These are phyloP conservation scores for Columba guinea DNA, from an alignment of 2,797 vertebrate species.

Conservation along the genomic window DNA sequence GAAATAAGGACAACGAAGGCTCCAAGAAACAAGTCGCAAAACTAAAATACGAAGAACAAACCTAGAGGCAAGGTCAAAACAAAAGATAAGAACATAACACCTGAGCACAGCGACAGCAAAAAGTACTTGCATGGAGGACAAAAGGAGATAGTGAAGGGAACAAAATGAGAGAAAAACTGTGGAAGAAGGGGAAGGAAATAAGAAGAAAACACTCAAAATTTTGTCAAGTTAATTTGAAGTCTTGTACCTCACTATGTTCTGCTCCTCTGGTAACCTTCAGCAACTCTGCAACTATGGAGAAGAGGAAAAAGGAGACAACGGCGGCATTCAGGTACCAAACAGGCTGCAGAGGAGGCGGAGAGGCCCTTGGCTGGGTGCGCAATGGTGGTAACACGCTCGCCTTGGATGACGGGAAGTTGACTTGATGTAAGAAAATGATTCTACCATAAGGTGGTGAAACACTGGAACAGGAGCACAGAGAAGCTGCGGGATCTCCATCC, in stretches of 20 bases:
- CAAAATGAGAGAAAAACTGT: neutral
- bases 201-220: neutral
- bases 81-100: neutral
- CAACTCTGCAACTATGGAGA: neutral
- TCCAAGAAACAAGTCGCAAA: neutral
- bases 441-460: too few relatives aligned
- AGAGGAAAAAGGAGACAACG: neutral
- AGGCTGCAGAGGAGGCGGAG: too few relatives aligned
- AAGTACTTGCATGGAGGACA: neutral
- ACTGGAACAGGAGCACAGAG: neutral
- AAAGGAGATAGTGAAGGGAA: neutral
- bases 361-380: neutral
- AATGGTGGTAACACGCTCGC: neutral
- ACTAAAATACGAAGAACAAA: neutral
- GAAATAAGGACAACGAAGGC: neutral
- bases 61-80: conserved; percentile 25
- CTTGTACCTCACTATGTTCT: neutral
- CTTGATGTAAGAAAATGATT: neutral
- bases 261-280: neutral
- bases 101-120: neutral
- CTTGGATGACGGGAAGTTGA: neutral
- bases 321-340: neutral
- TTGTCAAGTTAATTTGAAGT: neutral
- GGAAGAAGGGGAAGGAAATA: neutral
- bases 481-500: neutral